phyloP scores from a whole-genome alignment of 1,140 invertebrate genomes.

The Drosophila nigromelanica region DNA sequence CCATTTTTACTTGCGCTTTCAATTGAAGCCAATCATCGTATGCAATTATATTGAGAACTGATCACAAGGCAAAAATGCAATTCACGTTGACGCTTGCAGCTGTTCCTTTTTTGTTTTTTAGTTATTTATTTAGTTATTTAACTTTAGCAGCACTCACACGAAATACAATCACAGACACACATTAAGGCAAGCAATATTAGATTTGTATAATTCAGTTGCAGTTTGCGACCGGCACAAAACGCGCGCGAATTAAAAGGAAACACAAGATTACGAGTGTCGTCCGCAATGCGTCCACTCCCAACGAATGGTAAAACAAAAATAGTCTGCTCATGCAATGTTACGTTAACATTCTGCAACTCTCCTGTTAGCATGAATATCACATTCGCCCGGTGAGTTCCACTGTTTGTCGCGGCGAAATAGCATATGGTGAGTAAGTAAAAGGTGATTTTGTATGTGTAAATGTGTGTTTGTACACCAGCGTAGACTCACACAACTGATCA shows the following conservation, averaged over 20 bases:
- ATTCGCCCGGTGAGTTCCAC: constrained; percentile 1
- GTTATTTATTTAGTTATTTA: neutral
- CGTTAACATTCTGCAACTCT: constrained; percentile 14
- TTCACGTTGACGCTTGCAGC: constrained; percentile 8
- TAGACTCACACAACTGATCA: neutral
- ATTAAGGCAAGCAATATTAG: constrained; percentile 4
- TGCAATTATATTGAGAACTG: constrained; percentile 43
- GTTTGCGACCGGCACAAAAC: constrained; percentile 48
- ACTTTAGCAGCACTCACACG: constrained; percentile 7
- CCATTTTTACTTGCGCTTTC: constrained; percentile 43
- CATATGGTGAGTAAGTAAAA: neutral
- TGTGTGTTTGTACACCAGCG: neutral
- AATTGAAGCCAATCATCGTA: constrained; percentile 43
- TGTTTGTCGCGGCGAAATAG: constrained; percentile 14
- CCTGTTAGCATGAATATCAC: constrained; percentile 15
- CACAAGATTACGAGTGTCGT: constrained; percentile 2
- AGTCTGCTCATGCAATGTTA: constrained; percentile 1
- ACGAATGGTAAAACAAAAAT: constrained; percentile 10
- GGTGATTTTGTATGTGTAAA: neutral
- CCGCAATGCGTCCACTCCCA: neutral
- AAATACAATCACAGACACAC: constrained; percentile 11
- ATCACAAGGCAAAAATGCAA: constrained; percentile 11
- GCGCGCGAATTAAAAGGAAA: constrained; percentile 46
- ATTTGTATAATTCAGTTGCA: constrained; percentile 40
- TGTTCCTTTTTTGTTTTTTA: neutral